Base-by-base conservation (phyloP, 2,113 vertebrate species). In the Lophotis ruficrista region DNA sequence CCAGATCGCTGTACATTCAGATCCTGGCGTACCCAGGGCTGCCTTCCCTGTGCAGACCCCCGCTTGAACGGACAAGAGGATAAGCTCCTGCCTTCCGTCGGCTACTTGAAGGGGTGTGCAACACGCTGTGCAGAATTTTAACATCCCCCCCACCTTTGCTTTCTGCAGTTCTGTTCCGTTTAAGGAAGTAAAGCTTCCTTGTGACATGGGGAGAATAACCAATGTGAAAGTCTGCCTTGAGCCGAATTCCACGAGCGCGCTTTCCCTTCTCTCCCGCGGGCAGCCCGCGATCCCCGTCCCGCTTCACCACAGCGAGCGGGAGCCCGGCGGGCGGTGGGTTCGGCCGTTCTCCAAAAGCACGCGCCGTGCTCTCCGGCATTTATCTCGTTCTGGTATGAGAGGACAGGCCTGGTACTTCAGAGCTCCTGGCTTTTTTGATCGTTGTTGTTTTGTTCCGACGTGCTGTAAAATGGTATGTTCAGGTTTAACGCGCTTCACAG, bases 401-500 rank as follows among this genome's bases (percentile, higher is more conserved):
- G 62, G 38, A 35, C 64, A 18, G 76, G 64, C 83, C 64, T 72
- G 90, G 65, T 87, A 66, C 90, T 78, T 62, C 25, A 9, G 77
- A 92, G 94, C 92, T 73, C 77, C 35, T 23, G 64, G 65, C 61
- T 90, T 94, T 37, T 71, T 50, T 17, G 37, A 14, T 70, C 60
- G 4, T 58, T 61, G 8, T 7, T 54, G 90, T 76, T 91, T 9
- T 66, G 82, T 93, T 95, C 88, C 77, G 62, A 58, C 73, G 77
- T 96, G 95, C 88, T 93, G 90, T 93, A n/a, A 57, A 37, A 61
- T 22, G 88, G 48, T 62, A 3, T 86, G 88, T 87, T 84, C 83
- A 84, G 95, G 88, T 94, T 94, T 50, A 51, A 77, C 4, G 2
- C 0, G 1, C 88, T 94, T 87, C 92, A 31, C 48, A 0, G 79